These are phyloP conservation scores for Dromiciops gliroides DNA, from an alignment of 2,113 vertebrate genomes.

Conservation along the genomic window DNA sequence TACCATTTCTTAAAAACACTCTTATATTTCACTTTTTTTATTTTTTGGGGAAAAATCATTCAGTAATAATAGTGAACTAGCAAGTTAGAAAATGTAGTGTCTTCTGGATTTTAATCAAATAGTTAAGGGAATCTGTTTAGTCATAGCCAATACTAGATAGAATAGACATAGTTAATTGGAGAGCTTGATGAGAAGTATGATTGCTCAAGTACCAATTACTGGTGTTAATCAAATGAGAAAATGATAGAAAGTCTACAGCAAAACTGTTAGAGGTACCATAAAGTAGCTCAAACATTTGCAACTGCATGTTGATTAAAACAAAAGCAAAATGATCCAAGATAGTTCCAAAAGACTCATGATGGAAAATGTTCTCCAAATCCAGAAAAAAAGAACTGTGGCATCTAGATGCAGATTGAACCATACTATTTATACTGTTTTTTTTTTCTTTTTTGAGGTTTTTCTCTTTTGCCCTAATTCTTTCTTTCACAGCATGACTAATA, in stretches of 20 bases:
- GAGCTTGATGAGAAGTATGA: not conserved
- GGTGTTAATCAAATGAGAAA: not conserved
- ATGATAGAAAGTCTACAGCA: slow-evolving; percentile 5
- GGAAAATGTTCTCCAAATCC: too few species aligned
- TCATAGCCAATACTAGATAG: not conserved
- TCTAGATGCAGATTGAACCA: too few species aligned
- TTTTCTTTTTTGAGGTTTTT: too few species aligned
- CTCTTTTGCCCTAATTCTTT: too few species aligned
- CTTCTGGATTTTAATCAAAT: not conserved
- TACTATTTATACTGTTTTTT: too few species aligned
- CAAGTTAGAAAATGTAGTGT: slow-evolving; percentile 21
- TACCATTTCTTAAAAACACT: slow-evolving; percentile 31
- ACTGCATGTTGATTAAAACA: slow-evolving; percentile 16
- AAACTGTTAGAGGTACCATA: not conserved
- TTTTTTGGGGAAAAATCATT: slow-evolving; percentile 6
- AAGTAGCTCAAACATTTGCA: not conserved
- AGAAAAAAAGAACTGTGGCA: too few species aligned
- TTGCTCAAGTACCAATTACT: not conserved
- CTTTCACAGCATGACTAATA: too few species aligned
- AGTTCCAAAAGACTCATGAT: too few species aligned
- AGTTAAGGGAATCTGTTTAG: slow-evolving; percentile 35
- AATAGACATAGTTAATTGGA: not conserved
- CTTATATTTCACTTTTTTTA: not conserved
- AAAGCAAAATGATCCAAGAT: too few species aligned
- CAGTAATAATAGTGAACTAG: not conserved